Evolutionary conservation across 2,888 invertebrate species (phyloP).

Genomic region (Amitus sp.): DNA sequence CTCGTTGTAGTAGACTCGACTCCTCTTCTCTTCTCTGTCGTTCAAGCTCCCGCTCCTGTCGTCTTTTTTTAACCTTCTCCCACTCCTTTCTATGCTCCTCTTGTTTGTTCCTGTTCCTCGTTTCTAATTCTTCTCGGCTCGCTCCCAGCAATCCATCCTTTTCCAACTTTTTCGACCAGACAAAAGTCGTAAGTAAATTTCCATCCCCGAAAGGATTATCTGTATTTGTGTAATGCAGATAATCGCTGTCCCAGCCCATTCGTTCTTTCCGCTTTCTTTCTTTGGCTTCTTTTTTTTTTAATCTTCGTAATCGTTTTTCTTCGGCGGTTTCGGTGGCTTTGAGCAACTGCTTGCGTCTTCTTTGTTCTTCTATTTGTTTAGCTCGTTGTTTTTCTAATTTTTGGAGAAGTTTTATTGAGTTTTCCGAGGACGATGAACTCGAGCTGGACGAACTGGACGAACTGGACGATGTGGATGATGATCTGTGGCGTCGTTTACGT

Average conservation of each 20-base stretch:
- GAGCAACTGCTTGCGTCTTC: constrained; percentile 76
- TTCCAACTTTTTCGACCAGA: constrained; percentile 96
- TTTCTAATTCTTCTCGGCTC: constrained; percentile 82
- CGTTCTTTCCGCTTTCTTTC: constrained; percentile 87
- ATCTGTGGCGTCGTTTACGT: constrained; percentile 38
- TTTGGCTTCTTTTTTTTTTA: constrained; percentile 92
- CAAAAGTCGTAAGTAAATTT: constrained; percentile 92
- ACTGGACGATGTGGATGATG: constrained; percentile 43
- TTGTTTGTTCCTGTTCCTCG: constrained; percentile 85
- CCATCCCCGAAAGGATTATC: constrained; percentile 99
- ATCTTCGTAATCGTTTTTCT: constrained; percentile 85
- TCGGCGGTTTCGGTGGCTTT: constrained; percentile 96
- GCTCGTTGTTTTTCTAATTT: constrained; percentile 78
- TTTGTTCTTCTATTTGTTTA: constrained; percentile 73
- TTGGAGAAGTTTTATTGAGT: constrained; percentile 75
- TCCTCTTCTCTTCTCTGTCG: constrained; percentile 85
- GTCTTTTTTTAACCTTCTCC: constrained; percentile 91
- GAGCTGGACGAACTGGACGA: constrained; percentile 33
- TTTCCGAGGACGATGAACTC: constrained; percentile 58
- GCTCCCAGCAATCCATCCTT: constrained; percentile 89
- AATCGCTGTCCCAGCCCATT: constrained; percentile 98
- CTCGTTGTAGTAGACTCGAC: constrained; percentile 84
- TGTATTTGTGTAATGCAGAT: constrained; percentile 95
- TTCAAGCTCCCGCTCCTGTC: constrained; percentile 89
- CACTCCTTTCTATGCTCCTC: constrained; percentile 91